Percentiles rank a stretch among this genome's conserved stretches.
These are phyloP conservation scores for Heterocephalus glaber DNA, from an alignment of 2,113 vertebrate genomes.

Conservation along the genomic window DNA sequence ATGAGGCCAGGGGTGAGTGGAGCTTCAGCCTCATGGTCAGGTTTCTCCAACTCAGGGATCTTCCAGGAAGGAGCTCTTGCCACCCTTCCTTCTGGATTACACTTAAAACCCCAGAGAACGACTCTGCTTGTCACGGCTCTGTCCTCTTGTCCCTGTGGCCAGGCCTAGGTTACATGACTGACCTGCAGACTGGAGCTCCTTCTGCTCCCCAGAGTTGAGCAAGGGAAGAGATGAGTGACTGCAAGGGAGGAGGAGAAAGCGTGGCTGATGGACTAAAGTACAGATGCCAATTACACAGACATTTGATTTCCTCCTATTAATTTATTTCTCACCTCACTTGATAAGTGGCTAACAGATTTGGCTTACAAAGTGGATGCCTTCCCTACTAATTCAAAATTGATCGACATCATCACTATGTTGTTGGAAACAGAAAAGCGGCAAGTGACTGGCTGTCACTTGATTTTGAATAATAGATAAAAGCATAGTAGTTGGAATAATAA, in stretches of 20 bases:
- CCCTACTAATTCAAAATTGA: not conserved
- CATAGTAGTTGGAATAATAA: conserved; percentile 26
- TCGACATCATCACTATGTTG: not conserved
- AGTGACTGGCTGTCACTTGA: not conserved
- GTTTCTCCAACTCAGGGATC: not conserved
- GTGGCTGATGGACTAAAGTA: not conserved
- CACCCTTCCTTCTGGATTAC: not conserved
- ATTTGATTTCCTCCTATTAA: not conserved
- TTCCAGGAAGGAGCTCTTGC: not conserved
- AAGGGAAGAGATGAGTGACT: not conserved
- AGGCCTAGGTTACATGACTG: not conserved
- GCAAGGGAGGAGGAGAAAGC: not conserved
- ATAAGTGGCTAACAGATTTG: not conserved
- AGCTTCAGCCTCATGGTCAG: not conserved
- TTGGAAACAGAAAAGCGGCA: not conserved
- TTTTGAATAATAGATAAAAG: conserved; percentile 18
- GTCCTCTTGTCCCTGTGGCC: not conserved
- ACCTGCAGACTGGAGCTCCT: not conserved
- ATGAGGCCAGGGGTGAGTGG: fast-evolving
- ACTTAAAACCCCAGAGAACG: not conserved
- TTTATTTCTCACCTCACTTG: not conserved
- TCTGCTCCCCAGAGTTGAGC: not conserved
- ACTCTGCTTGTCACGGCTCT: not conserved
- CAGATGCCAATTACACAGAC: not conserved
- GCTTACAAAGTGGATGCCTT: not conserved